phyloP scores from a whole-genome alignment of 2,113 vertebrate genomes.

The Crotalus helleri region DNA sequence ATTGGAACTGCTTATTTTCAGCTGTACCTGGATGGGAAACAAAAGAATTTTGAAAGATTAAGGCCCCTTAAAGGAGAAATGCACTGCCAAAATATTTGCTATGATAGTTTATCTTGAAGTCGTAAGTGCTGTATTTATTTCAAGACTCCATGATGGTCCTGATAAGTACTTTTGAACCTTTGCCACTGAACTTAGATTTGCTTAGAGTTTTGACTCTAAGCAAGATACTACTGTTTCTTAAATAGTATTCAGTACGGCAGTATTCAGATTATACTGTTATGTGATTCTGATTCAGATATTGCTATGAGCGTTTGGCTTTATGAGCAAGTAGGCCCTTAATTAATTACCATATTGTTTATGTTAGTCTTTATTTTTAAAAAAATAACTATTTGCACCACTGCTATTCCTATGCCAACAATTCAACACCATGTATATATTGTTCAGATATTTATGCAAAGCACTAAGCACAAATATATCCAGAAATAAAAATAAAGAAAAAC shows the following conservation, averaged over 20 bases:
- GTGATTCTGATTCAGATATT: not conserved
- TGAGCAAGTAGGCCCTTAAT: not conserved
- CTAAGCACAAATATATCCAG: not conserved
- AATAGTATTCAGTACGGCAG: too few relatives aligned
- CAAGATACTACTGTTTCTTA: too few relatives aligned
- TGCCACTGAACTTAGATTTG: too few relatives aligned
- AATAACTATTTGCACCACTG: not conserved
- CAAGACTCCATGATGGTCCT: not conserved
- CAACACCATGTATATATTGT: not conserved
- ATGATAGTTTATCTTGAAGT: not conserved
- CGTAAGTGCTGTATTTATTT: not conserved
- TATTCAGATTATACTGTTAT: not conserved
- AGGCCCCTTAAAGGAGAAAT: not conserved
- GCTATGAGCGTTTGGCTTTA: not conserved
- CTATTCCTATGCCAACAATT: not conserved
- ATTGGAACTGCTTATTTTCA: not conserved
- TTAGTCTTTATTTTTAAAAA: not conserved
- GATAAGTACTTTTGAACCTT: not conserved
- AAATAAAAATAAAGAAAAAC: not conserved
- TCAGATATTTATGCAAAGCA: not conserved
- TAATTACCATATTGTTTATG: not conserved
- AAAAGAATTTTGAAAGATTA: not conserved
- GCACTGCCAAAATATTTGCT: not conserved
- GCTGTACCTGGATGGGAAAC: not conserved
- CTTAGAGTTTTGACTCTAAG: not conserved